Evolutionary conservation across 2,797 vertebrate species (phyloP).

Genomic region (Clarias platycephalus): DNA sequence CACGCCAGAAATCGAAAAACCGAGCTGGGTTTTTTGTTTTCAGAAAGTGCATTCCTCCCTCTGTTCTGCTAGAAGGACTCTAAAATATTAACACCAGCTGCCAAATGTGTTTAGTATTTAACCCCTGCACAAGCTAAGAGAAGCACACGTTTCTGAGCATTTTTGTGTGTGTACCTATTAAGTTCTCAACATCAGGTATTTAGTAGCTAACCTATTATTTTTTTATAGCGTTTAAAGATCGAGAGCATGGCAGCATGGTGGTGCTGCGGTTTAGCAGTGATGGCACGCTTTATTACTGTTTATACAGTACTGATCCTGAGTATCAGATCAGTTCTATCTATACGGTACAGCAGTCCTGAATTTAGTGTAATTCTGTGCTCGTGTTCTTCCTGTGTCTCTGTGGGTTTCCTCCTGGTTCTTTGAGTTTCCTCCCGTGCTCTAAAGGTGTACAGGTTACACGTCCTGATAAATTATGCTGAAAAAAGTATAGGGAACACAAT

Average conservation of each 20-base stretch:
- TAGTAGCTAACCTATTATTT: not conserved
- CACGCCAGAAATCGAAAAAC: conserved; percentile 35
- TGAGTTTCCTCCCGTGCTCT: too few relatives aligned
- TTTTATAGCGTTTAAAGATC: not conserved
- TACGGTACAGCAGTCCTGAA: too few relatives aligned
- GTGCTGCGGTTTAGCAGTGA: not conserved
- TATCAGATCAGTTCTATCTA: too few relatives aligned
- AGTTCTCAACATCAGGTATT: not conserved
- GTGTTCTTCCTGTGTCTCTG: too few relatives aligned
- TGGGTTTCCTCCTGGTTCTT: too few relatives aligned
- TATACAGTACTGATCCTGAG: too few relatives aligned
- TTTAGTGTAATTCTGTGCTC: too few relatives aligned
- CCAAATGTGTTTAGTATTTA: conserved; percentile 57
- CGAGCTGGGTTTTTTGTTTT: conserved; percentile 9
- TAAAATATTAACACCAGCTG: conserved; percentile 62
- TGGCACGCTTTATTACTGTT: too few relatives aligned
- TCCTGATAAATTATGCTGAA: too few relatives aligned
- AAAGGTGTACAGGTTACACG: too few relatives aligned
- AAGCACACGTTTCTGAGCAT: not conserved
- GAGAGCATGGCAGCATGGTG: too few relatives aligned
- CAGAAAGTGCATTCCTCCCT: conserved; percentile 31
- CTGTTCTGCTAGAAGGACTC: conserved; percentile 30
- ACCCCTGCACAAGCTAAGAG: conserved; percentile 33
- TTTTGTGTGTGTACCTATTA: not conserved
- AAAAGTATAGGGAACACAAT: too few relatives aligned